Evolutionary conservation across 1,140 invertebrate species (phyloP), one percentile per base, ranked within the genome.

Genomic region (Drosophila yakuba): DNA sequence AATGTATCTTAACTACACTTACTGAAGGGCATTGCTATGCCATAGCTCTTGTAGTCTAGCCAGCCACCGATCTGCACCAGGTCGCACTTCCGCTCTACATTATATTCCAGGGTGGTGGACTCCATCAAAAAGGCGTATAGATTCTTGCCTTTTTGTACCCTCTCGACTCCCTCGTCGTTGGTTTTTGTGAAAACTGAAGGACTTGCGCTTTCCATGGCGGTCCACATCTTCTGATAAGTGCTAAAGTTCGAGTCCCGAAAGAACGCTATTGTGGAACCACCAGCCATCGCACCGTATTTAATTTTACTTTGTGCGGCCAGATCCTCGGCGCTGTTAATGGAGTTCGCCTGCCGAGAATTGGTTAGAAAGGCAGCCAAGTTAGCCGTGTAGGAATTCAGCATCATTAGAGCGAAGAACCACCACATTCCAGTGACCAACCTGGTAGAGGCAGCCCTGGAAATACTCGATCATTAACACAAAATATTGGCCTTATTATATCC

Each of bases 341-440:
- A 96, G 38, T 95, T 95, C 3, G 96, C 96, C 94, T 98, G 96
- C 20, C 96, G 93, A 12, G 97, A 97, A 23, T 96, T 96, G 0
- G 98, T 99, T 35, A 99, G 93, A 78, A 98, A 99, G 7, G 98
- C 98, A 3, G 98, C 98, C 68, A 99, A 93, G 93, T 99, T 98
- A 10, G 98, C 98, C 0, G 98, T 99, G 91, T 99, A 99, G 1
- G 97, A 98, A 2, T 97, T 97, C 8, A 98, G 97, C 93, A 99
- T 97, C 78, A 99, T 99, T n/a, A 99, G 93, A 0, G 97, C 97
- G 91, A 99, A 99, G 89, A 99, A 98, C 97, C 97, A 99, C 98
- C 98, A 99, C 94, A 97, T 97, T 0, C 96, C 96, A 2, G 96
- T 95, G 0, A 97, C 94, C 92, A 97, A 95, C 36, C 97, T 93